Percentiles rank a stretch among this genome's conserved stretches.
phyloP scores from a whole-genome alignment of 2,113 vertebrate species.

The Rattus norvegicus region GRCr8 NC_086019.1:106537501-106538000 shows the following conservation, averaged over 20 bases:
- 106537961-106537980: not conserved
- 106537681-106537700: too few species aligned
- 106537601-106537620: slow-evolving; percentile 88
- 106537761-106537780: not conserved
- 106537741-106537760: too few species aligned
- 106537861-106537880: too few species aligned
- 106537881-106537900: too few species aligned
- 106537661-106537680: too few species aligned
- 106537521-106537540: slow-evolving; percentile 92
- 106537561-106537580: slow-evolving; percentile 95
- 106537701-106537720: too few species aligned
- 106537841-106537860: too few species aligned
- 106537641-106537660: not conserved
- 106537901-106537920: not conserved
- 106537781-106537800: too few species aligned
- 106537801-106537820: too few species aligned
- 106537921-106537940: not conserved
- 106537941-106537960: not conserved
- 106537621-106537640: not conserved
- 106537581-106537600: slow-evolving; percentile 94
- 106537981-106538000: not conserved
- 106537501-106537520: slow-evolving; percentile 97
- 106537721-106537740: too few species aligned
- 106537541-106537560: slow-evolving; percentile 91
- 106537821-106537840: too few species aligned